Percentiles rank a stretch among this genome's conserved stretches.
Conservation (phyloP, 2,797 vertebrate genomes). For the Pampus argenteus region DNA sequence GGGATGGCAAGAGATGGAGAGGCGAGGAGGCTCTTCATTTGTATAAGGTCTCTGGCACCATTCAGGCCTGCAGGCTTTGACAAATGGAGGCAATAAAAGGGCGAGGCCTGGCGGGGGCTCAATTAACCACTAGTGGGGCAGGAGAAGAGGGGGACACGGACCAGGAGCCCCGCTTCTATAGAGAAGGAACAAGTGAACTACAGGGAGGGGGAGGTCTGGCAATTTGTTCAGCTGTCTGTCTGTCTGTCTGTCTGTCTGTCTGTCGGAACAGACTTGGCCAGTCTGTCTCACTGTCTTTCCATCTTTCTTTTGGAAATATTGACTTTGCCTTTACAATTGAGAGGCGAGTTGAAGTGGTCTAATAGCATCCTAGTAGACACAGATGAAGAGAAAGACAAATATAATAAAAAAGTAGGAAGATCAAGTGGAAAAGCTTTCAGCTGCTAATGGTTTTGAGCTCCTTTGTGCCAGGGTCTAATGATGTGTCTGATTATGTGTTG, state of each 20-base stretch:
- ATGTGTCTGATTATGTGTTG: conserved; percentile 6
- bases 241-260: conserved; percentile 74
- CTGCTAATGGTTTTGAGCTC: neutral
- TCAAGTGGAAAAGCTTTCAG: conserved; percentile 3
- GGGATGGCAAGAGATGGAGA: conserved; percentile 66
- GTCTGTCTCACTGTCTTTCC: conserved; percentile 51
- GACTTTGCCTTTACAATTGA: conserved; percentile 53
- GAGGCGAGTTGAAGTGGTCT: conserved; percentile 48
- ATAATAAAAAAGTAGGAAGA: conserved; percentile 13
- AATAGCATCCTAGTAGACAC: conserved; percentile 13
- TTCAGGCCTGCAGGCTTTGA: conserved; percentile 83
- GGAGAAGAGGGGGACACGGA: conserved; percentile 75
- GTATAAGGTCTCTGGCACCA: conserved; percentile 83
- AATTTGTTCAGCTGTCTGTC: conserved; percentile 84
- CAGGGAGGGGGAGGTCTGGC: conserved; percentile 76
- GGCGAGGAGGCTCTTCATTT: conserved; percentile 83
- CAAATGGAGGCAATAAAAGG: conserved; percentile 85
- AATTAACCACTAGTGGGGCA: conserved; percentile 80
- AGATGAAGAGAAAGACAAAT: conserved; percentile 41
- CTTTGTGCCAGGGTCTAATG: neutral
- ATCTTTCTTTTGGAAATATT: conserved; percentile 55
- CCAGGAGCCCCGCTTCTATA: conserved; percentile 75
- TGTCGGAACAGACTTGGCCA: conserved; percentile 50
- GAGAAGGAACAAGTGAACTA: conserved; percentile 77
- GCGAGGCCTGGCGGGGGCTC: conserved; percentile 82